Evolutionary conservation across 2,797 vertebrate species (phyloP).

Genomic region (Notoglanidium macrostoma): DNA sequence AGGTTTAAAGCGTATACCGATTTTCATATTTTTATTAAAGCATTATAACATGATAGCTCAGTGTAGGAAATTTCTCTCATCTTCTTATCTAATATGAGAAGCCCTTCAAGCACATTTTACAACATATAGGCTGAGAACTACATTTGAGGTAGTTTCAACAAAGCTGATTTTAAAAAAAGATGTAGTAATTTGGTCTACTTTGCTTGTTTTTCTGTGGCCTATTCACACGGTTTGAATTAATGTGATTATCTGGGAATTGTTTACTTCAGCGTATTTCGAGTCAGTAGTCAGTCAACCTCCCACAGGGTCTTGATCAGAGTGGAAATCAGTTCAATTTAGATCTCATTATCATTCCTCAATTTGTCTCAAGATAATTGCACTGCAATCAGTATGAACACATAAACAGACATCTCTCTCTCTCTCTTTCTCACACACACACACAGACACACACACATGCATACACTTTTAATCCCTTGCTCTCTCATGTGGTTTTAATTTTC

Average conservation of each 20-base stretch:
- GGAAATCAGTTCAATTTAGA: conserved; percentile 63
- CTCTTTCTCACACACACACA: conserved; percentile 49
- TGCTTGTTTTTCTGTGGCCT: conserved; percentile 8
- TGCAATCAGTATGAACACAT: conserved; percentile 72
- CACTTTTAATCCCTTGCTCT: conserved; percentile 19
- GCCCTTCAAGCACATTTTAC: background rate
- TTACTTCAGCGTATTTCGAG: conserved; percentile 20
- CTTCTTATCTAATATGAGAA: background rate
- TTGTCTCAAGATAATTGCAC: conserved; percentile 71
- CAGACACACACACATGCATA: background rate
- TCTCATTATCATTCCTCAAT: conserved; percentile 78
- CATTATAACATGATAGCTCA: background rate
- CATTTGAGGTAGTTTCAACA: background rate
- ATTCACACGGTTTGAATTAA: conserved; percentile 34
- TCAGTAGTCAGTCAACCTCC: conserved; percentile 24
- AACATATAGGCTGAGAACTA: background rate
- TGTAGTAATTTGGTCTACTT: background rate
- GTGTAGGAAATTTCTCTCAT: background rate
- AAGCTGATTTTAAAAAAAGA: background rate
- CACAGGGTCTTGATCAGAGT: conserved; percentile 39
- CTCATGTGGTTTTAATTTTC: conserved; percentile 59
- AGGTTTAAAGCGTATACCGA: background rate
- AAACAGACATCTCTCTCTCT: conserved; percentile 55
- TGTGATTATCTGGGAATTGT: conserved; percentile 37
- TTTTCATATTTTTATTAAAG: background rate